Conservation (phyloP, 1,140 invertebrate genomes). For the Colletes gigas region DNA sequence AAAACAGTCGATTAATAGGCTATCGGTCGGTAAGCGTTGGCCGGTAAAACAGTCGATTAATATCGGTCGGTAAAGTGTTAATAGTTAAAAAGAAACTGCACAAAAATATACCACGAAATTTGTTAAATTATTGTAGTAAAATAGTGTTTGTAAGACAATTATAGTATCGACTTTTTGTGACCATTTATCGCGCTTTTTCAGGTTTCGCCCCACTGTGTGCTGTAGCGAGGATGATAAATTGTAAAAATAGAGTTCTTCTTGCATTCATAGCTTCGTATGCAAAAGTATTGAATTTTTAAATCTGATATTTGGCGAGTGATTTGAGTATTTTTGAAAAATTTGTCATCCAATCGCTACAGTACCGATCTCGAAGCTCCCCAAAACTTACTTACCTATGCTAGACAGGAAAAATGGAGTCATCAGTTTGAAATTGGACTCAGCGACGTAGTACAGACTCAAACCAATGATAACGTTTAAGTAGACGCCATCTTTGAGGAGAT, state of each 20-base stretch:
- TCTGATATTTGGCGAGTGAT: no score
- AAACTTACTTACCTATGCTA: constrained; percentile 82
- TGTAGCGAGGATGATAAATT: constrained; percentile 47
- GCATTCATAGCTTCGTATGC: no score
- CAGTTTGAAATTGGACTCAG: constrained; percentile 89
- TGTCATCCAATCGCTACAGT: constrained; percentile 62
- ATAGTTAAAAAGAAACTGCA: no score
- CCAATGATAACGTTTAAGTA: constrained; percentile 88
- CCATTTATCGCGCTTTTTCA: constrained; percentile 13
- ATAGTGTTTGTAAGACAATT: background rate
- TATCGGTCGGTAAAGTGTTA: no score
- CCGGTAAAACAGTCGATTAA: no score
- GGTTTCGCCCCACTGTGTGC: constrained; percentile 33
- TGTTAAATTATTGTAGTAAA: no score
- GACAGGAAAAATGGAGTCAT: constrained; percentile 88
- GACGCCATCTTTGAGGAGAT: constrained; percentile 84
- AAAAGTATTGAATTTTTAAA: no score
- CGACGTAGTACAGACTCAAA: constrained; percentile 87
- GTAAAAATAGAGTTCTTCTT: background rate
- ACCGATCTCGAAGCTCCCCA: background rate
- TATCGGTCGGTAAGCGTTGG: no score
- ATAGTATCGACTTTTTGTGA: background rate
- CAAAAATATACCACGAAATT: no score
- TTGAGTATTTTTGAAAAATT: no score
- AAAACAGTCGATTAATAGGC: no score